Conservation (phyloP, 2,888 invertebrate genomes). For the Ectobius pallidus region DNA sequence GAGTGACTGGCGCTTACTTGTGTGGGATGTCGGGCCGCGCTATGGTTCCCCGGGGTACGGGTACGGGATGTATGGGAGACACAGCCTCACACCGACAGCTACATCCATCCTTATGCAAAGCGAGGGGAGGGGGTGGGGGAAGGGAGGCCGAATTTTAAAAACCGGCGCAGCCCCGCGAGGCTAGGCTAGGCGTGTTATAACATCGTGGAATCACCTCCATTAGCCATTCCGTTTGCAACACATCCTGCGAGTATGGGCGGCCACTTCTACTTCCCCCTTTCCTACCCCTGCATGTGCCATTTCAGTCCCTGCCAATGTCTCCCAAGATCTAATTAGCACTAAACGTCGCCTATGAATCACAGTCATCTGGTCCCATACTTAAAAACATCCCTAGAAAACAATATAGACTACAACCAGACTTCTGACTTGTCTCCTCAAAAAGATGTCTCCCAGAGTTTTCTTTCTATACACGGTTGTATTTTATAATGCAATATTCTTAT, state of each 20-base stretch:
- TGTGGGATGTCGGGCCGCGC: background rate
- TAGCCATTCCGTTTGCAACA: constrained; percentile 33
- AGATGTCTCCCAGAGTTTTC: too few species aligned
- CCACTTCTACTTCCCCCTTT: too few species aligned
- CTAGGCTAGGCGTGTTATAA: constrained; percentile 26
- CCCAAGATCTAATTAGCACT: too few species aligned
- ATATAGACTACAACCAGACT: too few species aligned
- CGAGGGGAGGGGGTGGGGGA: constrained; percentile 5
- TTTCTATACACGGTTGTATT: too few species aligned
- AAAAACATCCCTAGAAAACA: too few species aligned
- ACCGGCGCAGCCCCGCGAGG: constrained; percentile 23
- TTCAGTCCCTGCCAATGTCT: too few species aligned
- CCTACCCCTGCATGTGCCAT: too few species aligned
- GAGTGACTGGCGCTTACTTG: background rate
- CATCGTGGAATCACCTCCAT: constrained; percentile 36
- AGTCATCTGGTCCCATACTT: too few species aligned
- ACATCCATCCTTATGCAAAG: constrained; percentile 42
- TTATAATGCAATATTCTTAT: too few species aligned
- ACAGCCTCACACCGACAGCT: constrained; percentile 35
- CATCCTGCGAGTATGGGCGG: constrained; percentile 21
- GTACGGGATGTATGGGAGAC: constrained; percentile 37
- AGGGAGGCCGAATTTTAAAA: constrained; percentile 31
- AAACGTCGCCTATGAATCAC: too few species aligned
- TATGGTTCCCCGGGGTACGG: constrained; percentile 27
- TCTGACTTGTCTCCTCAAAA: too few species aligned